These are phyloP conservation scores for Steatocranus sp. DNA, from an alignment of 2,797 vertebrate species.

Conservation along the genomic window DNA sequence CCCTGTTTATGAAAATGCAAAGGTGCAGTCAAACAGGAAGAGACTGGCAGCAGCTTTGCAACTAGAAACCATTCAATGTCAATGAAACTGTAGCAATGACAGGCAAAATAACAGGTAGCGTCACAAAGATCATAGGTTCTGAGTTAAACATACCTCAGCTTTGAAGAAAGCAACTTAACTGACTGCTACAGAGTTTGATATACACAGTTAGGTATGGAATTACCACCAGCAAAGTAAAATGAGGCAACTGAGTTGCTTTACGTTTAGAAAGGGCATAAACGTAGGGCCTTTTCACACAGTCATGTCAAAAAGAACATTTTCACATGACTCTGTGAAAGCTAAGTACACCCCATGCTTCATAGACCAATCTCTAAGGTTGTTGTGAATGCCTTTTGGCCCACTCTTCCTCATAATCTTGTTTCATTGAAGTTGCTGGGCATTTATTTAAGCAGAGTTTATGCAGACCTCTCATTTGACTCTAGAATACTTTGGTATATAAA, in stretches of 20 bases:
- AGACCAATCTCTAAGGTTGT: neutral
- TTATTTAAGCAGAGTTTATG: accelerated
- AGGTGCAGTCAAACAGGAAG: neutral
- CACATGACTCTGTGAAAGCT: neutral
- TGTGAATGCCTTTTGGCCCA: neutral
- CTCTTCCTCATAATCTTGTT: neutral
- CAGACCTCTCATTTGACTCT: neutral
- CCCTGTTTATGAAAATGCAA: neutral
- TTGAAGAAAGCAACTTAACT: neutral
- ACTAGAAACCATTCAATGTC: accelerated
- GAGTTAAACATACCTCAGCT: neutral
- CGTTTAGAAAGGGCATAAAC: neutral
- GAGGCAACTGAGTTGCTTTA: neutral
- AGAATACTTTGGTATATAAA: neutral
- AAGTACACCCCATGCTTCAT: neutral
- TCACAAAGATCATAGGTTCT: neutral
- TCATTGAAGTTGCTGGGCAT: neutral
- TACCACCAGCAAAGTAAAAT: neutral
- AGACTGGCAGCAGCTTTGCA: neutral
- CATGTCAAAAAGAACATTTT: neutral
- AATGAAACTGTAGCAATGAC: neutral
- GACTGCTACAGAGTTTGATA: neutral
- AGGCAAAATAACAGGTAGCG: accelerated
- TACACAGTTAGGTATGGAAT: neutral
- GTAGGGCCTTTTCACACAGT: neutral